Conservation (phyloP, 2,113 vertebrate species). For the Chaenocephalus aceratus region DNA sequence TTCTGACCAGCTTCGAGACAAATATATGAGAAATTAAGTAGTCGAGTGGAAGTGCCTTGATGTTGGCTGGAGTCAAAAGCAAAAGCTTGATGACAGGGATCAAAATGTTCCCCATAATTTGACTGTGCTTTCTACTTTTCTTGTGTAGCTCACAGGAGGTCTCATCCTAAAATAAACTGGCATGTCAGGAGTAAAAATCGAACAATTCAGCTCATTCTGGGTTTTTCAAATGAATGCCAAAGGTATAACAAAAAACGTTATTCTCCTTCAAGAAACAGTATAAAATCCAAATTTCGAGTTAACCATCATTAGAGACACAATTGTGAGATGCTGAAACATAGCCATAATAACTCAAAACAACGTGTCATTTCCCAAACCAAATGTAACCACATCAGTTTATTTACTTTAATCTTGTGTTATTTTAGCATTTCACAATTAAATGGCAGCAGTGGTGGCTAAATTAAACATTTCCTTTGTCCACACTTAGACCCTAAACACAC, state of each 20-base stretch:
- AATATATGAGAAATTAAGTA: slow-evolving; percentile 56
- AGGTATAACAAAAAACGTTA: not conserved
- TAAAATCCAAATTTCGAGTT: not conserved
- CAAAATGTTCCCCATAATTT: slow-evolving; percentile 29
- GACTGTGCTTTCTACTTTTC: not conserved
- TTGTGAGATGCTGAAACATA: not conserved
- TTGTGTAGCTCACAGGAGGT: not conserved
- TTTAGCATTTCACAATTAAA: not conserved
- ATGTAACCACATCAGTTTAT: not conserved
- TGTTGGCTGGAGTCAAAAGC: slow-evolving; percentile 20
- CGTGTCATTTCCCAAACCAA: not conserved
- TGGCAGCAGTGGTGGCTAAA: slow-evolving; percentile 20
- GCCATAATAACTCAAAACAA: no score
- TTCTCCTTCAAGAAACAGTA: not conserved
- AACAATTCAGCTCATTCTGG: not conserved
- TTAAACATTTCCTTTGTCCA: slow-evolving; percentile 42
- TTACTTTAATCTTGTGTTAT: not conserved
- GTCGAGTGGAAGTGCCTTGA: slow-evolving; percentile 31
- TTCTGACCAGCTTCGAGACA: slow-evolving; percentile 64
- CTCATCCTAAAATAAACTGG: slow-evolving; percentile 22
- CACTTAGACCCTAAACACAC: not conserved
- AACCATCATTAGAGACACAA: not conserved
- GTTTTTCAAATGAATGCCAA: not conserved
- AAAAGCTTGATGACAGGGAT: slow-evolving; percentile 46
- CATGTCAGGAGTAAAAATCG: not conserved